A percentile compares a stretch with the other conserved stretches of the same genome.
Evolutionary conservation across 2,113 vertebrate genomes (phyloP).

Genomic region (Pampusana beccarii): DNA sequence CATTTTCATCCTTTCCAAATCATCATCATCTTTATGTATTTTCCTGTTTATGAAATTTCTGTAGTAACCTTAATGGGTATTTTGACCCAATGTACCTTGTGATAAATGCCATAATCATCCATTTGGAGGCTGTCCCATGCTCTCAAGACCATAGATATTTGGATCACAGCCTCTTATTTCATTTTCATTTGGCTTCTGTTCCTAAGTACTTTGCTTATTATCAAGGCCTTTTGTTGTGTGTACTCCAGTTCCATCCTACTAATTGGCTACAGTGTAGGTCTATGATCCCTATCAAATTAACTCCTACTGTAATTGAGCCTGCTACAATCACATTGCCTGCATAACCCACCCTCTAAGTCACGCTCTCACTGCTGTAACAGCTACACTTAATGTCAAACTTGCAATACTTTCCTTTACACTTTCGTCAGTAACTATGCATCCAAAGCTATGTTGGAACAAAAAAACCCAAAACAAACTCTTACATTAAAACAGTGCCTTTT

Average conservation of each 20-base stretch:
- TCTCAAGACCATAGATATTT: constrained; percentile 49
- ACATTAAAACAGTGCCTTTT: not conserved
- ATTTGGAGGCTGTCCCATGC: constrained; percentile 51
- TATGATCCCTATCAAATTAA: constrained; percentile 65
- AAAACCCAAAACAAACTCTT: not conserved
- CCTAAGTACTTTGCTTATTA: constrained; percentile 62
- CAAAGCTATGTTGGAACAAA: not conserved
- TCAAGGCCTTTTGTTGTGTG: constrained; percentile 46
- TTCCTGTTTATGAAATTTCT: constrained; percentile 52
- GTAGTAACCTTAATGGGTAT: constrained; percentile 4
- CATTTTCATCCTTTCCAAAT: not conserved
- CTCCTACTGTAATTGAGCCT: constrained; percentile 39
- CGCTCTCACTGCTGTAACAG: not conserved
- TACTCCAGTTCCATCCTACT: constrained; percentile 44
- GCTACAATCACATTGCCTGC: not conserved
- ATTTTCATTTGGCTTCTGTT: constrained; percentile 69
- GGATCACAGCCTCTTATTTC: constrained; percentile 59
- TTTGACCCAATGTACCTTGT: constrained; percentile 54
- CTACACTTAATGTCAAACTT: not conserved
- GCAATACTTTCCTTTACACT: not conserved
- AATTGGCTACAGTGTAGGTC: constrained; percentile 53
- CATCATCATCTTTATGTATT: not conserved
- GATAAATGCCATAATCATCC: constrained; percentile 47
- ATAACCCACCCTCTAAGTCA: constrained; percentile 5
- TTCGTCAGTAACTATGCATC: not conserved